A percentile compares a stretch with the other conserved stretches of the same genome.
phyloP scores from a whole-genome alignment of 2,113 vertebrate species.

The Istiophorus platypterus region DNA sequence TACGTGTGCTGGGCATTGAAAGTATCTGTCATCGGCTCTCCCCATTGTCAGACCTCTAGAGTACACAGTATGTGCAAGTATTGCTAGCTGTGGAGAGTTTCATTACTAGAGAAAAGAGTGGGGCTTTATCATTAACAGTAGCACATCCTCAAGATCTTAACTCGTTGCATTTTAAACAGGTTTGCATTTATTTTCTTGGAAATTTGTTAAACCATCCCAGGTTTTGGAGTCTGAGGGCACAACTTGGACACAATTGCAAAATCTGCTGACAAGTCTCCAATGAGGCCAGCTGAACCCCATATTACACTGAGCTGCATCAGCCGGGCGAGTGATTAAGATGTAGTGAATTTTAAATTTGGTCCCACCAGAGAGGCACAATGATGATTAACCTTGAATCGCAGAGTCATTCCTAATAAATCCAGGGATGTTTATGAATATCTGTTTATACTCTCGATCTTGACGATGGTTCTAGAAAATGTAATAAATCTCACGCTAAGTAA shows the following conservation, averaged over 20 bases:
- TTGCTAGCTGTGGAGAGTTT: slow-evolving; percentile 14
- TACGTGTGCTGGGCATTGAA: background rate
- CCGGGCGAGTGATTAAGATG: slow-evolving; percentile 61
- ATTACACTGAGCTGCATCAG: slow-evolving; percentile 52
- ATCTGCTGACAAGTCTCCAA: slow-evolving; percentile 59
- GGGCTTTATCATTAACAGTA: slow-evolving; percentile 18
- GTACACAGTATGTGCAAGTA: background rate
- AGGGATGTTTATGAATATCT: slow-evolving; percentile 65
- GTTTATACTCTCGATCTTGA: slow-evolving; percentile 56
- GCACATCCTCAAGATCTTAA: slow-evolving; percentile 26
- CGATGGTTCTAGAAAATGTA: slow-evolving; percentile 43
- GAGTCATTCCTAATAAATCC: slow-evolving; percentile 47
- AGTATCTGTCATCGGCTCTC: background rate
- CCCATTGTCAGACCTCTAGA: slow-evolving; percentile 2
- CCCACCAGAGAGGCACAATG: slow-evolving; percentile 59
- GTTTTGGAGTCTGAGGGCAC: slow-evolving; percentile 45
- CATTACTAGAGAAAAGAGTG: slow-evolving; percentile 15
- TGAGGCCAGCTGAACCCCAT: slow-evolving; percentile 44
- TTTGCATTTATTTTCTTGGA: slow-evolving; percentile 25
- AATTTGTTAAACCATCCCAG: slow-evolving; percentile 45
- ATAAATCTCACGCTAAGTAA: slow-evolving; percentile 63
- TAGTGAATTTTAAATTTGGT: slow-evolving; percentile 67
- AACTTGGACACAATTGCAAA: slow-evolving; percentile 44
- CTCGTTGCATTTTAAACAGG: slow-evolving; percentile 45
- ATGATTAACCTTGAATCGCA: slow-evolving; percentile 75